A percentile compares a stretch with the other conserved stretches of the same genome.
These are phyloP conservation scores for Macrostomum lignano DNA, from an alignment of 1,140 invertebrate species.

Conservation along the genomic window DNA sequence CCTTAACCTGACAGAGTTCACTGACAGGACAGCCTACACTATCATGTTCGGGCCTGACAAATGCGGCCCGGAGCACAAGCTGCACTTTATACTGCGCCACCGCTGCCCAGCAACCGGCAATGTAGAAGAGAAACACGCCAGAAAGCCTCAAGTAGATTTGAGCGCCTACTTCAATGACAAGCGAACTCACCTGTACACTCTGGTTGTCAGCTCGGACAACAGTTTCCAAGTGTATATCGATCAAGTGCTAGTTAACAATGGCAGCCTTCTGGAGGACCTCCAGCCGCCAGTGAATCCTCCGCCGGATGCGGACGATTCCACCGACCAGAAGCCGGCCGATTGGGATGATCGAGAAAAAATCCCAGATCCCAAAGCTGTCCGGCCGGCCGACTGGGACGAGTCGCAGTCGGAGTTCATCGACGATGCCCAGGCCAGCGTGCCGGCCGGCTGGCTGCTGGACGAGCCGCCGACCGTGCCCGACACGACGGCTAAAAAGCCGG, in stretches of 20 bases:
- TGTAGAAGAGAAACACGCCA: slow-evolving; percentile 37
- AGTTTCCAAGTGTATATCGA: slow-evolving; percentile 32
- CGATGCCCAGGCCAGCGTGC: slow-evolving; percentile 20
- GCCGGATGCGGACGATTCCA: slow-evolving; percentile 69
- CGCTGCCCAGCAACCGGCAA: slow-evolving; percentile 59
- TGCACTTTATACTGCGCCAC: slow-evolving; percentile 79
- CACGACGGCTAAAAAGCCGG: slow-evolving; percentile 52
- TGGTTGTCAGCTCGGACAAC: slow-evolving; percentile 49
- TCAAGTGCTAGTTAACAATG: slow-evolving; percentile 46
- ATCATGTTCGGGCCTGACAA: slow-evolving; percentile 96
- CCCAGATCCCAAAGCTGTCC: slow-evolving; percentile 49
- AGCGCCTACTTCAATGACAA: slow-evolving; percentile 67
- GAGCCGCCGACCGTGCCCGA: slow-evolving; percentile 39
- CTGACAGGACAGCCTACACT: slow-evolving; percentile 74
- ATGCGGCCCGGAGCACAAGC: slow-evolving; percentile 64
- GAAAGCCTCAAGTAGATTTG: slow-evolving; percentile 43
- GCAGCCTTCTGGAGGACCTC: slow-evolving; percentile 55
- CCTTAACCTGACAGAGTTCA: slow-evolving; percentile 45
- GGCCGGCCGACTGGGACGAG: slow-evolving; percentile 35
- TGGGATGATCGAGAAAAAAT: slow-evolving; percentile 93
- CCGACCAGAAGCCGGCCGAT: slow-evolving; percentile 57
- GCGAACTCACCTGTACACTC: slow-evolving; percentile 57
- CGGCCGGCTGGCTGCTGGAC: slow-evolving; percentile 40
- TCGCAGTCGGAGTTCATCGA: slow-evolving; percentile 16
- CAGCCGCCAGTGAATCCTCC: slow-evolving; percentile 68